phyloP scores from a whole-genome alignment of 2,888 invertebrate species.

The Xanthia icteritia region DNA sequence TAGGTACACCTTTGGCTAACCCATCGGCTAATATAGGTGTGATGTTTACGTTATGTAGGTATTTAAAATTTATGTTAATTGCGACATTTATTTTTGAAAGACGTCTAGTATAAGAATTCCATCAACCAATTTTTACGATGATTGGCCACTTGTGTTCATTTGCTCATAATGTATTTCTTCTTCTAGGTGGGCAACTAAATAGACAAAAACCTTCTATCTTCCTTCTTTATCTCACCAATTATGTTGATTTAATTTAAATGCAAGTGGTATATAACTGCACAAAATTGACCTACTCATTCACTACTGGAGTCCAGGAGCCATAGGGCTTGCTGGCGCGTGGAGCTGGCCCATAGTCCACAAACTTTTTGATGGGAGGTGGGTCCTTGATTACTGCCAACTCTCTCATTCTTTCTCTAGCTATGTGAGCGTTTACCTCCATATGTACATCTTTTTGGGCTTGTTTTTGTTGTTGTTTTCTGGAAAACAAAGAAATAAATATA shows the following conservation, averaged over 20 bases:
- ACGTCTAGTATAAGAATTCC: neutral
- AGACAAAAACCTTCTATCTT: neutral
- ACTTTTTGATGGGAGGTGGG: slow-evolving; percentile 54
- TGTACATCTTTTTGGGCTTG: slow-evolving; percentile 81
- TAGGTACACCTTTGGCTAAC: too few species aligned
- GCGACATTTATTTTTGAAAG: neutral
- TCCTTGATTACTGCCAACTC: slow-evolving; percentile 85
- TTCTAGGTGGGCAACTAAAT: neutral
- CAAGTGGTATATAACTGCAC: neutral
- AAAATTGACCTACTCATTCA: slow-evolving; percentile 87
- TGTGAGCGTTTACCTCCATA: slow-evolving; percentile 81
- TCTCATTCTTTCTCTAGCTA: slow-evolving; percentile 88
- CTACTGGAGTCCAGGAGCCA: slow-evolving; percentile 94
- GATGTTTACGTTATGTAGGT: neutral
- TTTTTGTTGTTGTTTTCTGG: slow-evolving; percentile 82
- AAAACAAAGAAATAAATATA: slow-evolving; percentile 11
- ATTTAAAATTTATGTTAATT: neutral
- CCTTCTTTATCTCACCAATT: neutral
- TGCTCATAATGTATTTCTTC: neutral
- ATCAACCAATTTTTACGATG: neutral
- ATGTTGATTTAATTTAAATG: neutral
- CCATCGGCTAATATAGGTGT: neutral
- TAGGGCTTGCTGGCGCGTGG: slow-evolving; percentile 92
- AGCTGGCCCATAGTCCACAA: slow-evolving; percentile 85
- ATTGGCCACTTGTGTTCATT: neutral